Percentiles rank a stretch among this genome's conserved stretches.
Conservation (phyloP, 2,888 invertebrate genomes). For the Nymphalis c-album region DNA sequence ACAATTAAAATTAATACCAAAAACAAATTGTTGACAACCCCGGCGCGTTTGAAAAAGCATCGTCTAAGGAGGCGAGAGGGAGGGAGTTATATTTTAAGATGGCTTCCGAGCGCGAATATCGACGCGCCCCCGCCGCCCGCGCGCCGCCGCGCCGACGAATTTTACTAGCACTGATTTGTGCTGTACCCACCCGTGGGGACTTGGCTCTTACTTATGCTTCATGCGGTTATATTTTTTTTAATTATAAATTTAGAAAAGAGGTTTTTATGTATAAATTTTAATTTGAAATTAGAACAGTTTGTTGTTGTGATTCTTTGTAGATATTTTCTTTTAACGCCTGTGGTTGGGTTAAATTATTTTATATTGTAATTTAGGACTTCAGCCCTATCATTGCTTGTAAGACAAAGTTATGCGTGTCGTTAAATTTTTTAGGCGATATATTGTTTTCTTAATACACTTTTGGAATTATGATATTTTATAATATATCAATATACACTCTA, state of each 20-base stretch:
- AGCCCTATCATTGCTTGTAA: too few species aligned
- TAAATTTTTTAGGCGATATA: too few species aligned
- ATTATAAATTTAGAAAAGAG: background rate
- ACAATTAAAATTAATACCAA: background rate
- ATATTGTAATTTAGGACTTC: too few species aligned
- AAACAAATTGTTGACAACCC: conserved; percentile 58
- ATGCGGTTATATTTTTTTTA: conserved; percentile 5
- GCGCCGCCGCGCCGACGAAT: conserved; percentile 45
- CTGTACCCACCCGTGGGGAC: conserved; percentile 13
- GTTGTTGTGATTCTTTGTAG: too few species aligned
- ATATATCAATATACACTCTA: too few species aligned
- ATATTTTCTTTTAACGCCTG: too few species aligned
- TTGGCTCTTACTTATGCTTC: conserved; percentile 11
- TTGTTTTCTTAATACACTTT: too few species aligned
- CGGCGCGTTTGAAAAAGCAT: conserved; percentile 70
- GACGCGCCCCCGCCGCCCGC: conserved; percentile 63
- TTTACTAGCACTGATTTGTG: conserved; percentile 50
- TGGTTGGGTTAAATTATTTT: too few species aligned
- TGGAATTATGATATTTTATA: too few species aligned
- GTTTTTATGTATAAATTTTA: background rate
- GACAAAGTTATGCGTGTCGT: too few species aligned
- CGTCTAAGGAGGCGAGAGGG: conserved; percentile 70
- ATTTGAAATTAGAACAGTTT: background rate
- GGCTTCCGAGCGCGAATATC: conserved; percentile 77
- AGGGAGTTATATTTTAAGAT: conserved; percentile 77